These are phyloP conservation scores for Hucho hucho DNA, from an alignment of 2,113 vertebrate genomes.

Conservation along the genomic window DNA sequence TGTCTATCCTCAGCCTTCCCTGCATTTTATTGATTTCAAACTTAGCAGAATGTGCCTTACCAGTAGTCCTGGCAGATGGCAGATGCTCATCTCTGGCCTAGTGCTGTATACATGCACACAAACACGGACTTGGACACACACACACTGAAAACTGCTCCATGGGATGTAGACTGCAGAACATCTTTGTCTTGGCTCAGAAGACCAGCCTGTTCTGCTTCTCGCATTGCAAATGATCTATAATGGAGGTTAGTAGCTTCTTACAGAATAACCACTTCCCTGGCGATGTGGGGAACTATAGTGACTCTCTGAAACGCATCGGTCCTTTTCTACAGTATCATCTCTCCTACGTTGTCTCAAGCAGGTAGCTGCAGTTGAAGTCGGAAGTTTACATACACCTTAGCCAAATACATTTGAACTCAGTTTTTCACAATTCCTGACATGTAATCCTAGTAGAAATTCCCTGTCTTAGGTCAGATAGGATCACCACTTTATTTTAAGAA, in stretches of 20 bases:
- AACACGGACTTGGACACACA: too few species aligned
- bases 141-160: constrained; percentile 5
- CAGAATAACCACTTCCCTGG: constrained; percentile 48
- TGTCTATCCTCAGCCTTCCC: neutral
- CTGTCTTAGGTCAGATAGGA: too few species aligned
- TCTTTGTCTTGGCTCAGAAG: neutral
- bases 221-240: constrained; percentile 52
- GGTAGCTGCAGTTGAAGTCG: too few species aligned
- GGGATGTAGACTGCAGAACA: neutral
- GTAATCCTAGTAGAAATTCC: too few species aligned
- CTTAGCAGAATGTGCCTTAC: constrained; percentile 44
- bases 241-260: constrained; percentile 37
- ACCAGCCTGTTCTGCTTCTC: too few species aligned
- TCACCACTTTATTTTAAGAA: too few species aligned
- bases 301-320: neutral
- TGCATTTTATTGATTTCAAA: constrained; percentile 39
- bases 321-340: neutral
- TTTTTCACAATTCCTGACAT: too few species aligned
- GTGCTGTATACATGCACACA: too few species aligned
- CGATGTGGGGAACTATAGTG: neutral
- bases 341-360: neutral
- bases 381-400: too few species aligned
- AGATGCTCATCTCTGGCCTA: too few species aligned
- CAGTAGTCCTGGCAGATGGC: neutral
- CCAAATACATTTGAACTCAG: too few species aligned